These are phyloP conservation scores for Hyphantria cunea DNA, from an alignment of 1,140 invertebrate genomes.

Conservation along the genomic window DNA sequence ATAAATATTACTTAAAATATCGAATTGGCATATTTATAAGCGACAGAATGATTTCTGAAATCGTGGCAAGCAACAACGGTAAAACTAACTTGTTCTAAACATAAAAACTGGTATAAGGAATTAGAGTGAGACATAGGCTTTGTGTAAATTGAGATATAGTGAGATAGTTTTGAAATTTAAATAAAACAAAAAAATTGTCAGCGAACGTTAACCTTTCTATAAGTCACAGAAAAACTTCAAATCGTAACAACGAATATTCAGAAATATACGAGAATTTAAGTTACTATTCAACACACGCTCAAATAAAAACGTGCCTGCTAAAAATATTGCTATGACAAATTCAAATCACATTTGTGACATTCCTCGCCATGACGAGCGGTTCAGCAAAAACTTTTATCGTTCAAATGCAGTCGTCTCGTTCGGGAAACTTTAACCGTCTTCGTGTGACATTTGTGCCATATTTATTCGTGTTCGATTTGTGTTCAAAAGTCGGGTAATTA, in stretches of 20 bases:
- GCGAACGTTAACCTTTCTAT: too few species aligned
- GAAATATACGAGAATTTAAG: constrained; percentile 2
- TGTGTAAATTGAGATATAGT: too few species aligned
- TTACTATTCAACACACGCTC: constrained; percentile 20
- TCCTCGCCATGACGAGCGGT: constrained; percentile 5
- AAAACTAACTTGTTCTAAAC: too few species aligned
- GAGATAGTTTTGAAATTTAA: too few species aligned
- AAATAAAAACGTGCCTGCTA: constrained; percentile 15
- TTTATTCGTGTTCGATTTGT: constrained; percentile 4
- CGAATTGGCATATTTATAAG: too few species aligned
- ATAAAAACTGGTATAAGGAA: too few species aligned
- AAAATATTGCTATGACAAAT: constrained; percentile 27
- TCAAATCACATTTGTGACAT: constrained; percentile 30
- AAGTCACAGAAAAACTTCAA: too few species aligned
- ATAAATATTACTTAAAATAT: too few species aligned
- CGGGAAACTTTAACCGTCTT: constrained; percentile 10
- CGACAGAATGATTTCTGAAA: too few species aligned
- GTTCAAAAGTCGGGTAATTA: constrained; percentile 1
- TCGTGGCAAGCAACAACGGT: too few species aligned
- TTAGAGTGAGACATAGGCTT: too few species aligned
- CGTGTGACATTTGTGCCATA: constrained; percentile 11
- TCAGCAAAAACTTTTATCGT: constrained; percentile 23
- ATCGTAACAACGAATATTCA: not conserved
- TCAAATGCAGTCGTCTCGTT: constrained; percentile 19
- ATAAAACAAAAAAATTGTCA: too few species aligned